Evolutionary conservation across 2,797 vertebrate species (phyloP).

Genomic region (Sebastes diaconus): DNA sequence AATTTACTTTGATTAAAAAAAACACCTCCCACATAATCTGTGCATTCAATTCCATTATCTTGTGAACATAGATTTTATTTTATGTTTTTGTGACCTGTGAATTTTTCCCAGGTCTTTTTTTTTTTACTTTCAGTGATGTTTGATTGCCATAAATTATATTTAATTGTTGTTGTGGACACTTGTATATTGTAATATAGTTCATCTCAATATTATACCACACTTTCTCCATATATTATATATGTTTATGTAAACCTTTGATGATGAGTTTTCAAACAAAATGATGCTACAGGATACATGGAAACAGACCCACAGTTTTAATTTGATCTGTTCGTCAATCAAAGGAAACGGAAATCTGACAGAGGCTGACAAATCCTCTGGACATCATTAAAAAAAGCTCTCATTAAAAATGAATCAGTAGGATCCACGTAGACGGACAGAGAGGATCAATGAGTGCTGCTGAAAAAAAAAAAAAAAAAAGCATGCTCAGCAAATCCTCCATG

Average conservation of each 20-base stretch:
- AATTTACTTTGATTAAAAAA: background rate
- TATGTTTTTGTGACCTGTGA: no score
- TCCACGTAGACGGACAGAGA: background rate
- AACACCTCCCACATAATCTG: background rate
- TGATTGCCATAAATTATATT: background rate
- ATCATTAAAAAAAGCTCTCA: background rate
- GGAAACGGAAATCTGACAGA: background rate
- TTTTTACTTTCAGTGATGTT: background rate
- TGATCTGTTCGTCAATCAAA: background rate
- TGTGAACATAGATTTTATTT: background rate
- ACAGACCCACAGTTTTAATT: background rate
- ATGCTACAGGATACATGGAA: background rate
- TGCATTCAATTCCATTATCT: background rate
- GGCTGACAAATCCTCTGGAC: background rate
- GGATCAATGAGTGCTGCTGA: background rate
- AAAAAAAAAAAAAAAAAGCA: background rate
- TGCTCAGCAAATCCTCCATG: slow-evolving; percentile 23
- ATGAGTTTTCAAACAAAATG: background rate
- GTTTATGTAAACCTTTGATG: background rate
- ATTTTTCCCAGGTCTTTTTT: background rate
- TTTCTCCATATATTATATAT: background rate
- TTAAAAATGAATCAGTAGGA: slow-evolving; percentile 8
- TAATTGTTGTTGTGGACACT: background rate
- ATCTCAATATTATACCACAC: background rate
- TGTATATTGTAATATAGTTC: background rate